These are phyloP conservation scores for Anoncus sp. DNA, from an alignment of 2,888 invertebrate species.

Conservation along the genomic window DNA sequence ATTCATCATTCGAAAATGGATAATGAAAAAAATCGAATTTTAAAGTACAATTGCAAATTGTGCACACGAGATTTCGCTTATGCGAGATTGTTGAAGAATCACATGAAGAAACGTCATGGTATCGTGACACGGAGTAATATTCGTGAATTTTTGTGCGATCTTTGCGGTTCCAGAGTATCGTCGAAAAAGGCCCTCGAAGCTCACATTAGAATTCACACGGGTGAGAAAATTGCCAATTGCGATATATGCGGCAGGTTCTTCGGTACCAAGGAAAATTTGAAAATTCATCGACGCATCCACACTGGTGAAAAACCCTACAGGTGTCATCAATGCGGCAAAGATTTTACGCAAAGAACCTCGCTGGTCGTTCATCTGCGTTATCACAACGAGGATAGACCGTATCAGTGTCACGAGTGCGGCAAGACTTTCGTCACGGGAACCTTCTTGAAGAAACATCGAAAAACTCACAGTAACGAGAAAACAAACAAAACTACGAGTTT, in stretches of 20 bases:
- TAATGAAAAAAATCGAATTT: background rate
- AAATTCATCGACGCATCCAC: conserved; percentile 75
- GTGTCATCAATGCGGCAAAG: conserved; percentile 78
- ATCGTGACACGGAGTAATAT: conserved; percentile 60
- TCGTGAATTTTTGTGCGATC: conserved; percentile 74
- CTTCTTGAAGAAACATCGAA: conserved; percentile 76
- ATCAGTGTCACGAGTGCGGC: conserved; percentile 74
- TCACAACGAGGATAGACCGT: conserved; percentile 78
- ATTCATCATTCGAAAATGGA: conserved; percentile 69
- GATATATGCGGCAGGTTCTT: conserved; percentile 75
- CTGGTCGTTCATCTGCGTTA: conserved; percentile 77
- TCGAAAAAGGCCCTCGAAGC: conserved; percentile 70
- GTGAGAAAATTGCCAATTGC: conserved; percentile 73
- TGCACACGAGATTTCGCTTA: conserved; percentile 73
- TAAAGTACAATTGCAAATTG: conserved; percentile 70
- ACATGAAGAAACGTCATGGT: conserved; percentile 73
- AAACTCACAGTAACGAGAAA: conserved; percentile 65
- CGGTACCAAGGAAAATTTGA: conserved; percentile 72
- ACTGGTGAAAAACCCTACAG: conserved; percentile 78
- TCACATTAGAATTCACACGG: conserved; percentile 72
- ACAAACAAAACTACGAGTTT: conserved; percentile 33
- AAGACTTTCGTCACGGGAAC: conserved; percentile 77
- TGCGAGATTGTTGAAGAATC: conserved; percentile 68
- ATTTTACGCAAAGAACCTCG: conserved; percentile 78
- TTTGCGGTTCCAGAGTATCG: conserved; percentile 74